Percentiles rank a stretch among this genome's conserved stretches.
Evolutionary conservation across 2,113 vertebrate genomes (phyloP).

Genomic region (Spilogale gracilis): DNA sequence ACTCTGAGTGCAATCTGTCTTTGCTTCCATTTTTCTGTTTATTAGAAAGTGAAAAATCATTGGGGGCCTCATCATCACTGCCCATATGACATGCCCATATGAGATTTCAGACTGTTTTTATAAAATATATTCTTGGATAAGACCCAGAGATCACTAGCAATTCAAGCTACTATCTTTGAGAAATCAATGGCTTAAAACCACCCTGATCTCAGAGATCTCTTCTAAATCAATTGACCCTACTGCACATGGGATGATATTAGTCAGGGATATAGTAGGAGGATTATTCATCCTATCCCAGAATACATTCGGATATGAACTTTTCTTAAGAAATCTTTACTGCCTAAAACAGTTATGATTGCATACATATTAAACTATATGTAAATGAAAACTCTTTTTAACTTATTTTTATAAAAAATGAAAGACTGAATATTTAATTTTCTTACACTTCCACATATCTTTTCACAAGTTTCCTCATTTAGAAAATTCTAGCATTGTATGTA

Average conservation of each 20-base stretch:
- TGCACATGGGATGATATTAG: neutral
- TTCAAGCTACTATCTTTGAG: constrained; percentile 19
- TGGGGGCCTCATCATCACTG: neutral
- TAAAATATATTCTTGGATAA: constrained; percentile 54
- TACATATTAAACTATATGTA: constrained; percentile 63
- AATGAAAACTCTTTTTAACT: constrained; percentile 45
- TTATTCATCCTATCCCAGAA: neutral
- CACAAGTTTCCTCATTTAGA: constrained; percentile 2
- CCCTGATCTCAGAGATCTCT: neutral
- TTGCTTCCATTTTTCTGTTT: constrained; percentile 33
- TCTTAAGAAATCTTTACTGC: constrained; percentile 8
- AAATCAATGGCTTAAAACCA: constrained; percentile 32
- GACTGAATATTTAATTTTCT: constrained; percentile 61
- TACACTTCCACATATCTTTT: constrained; percentile 11
- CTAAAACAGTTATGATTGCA: constrained; percentile 46
- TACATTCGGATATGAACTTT: neutral
- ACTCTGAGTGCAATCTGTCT: neutral
- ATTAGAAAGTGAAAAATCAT: constrained; percentile 54
- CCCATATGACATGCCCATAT: neutral
- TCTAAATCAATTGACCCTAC: neutral
- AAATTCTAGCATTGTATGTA: constrained; percentile 23
- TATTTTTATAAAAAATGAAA: constrained; percentile 58
- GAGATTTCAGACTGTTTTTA: constrained; percentile 58
- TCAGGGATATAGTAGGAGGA: constrained; percentile 28
- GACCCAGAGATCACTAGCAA: constrained; percentile 27